phyloP scores from a whole-genome alignment of 2,888 invertebrate species.

The Tetheella fluctuosa region DNA sequence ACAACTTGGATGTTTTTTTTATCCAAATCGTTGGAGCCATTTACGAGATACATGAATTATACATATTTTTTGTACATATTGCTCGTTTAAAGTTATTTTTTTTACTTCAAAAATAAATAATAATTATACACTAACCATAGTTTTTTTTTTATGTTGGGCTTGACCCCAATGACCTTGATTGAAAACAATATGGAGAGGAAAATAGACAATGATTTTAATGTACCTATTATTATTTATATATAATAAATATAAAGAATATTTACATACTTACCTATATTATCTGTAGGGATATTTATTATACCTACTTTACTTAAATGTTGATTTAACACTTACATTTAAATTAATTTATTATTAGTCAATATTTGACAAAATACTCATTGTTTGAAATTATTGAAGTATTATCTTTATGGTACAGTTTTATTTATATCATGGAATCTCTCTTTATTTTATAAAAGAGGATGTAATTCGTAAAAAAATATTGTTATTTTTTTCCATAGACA shows the following conservation, averaged over 20 bases:
- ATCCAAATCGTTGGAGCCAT: too few relatives aligned
- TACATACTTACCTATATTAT: not conserved
- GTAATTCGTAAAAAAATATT: too few relatives aligned
- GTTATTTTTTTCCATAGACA: too few relatives aligned
- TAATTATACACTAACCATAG: too few relatives aligned
- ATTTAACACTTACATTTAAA: too few relatives aligned
- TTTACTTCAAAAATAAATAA: too few relatives aligned
- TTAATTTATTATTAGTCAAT: not conserved
- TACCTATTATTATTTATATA: not conserved
- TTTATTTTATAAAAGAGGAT: not conserved
- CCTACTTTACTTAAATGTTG: not conserved
- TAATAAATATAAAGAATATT: not conserved
- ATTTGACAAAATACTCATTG: not conserved
- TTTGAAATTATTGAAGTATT: not conserved
- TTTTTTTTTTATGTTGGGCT: not conserved
- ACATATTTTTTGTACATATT: too few relatives aligned
- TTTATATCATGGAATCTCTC: not conserved
- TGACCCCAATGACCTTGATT: not conserved
- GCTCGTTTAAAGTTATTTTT: not conserved
- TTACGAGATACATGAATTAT: too few relatives aligned
- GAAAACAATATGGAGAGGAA: not conserved
- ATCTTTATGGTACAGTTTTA: too few relatives aligned
- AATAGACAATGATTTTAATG: not conserved
- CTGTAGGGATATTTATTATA: not conserved
- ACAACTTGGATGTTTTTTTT: too few relatives aligned